Evolutionary conservation across 2,888 invertebrate species (phyloP), one percentile per base, ranked within the genome.

Genomic region (Agriopis marginaria): DNA sequence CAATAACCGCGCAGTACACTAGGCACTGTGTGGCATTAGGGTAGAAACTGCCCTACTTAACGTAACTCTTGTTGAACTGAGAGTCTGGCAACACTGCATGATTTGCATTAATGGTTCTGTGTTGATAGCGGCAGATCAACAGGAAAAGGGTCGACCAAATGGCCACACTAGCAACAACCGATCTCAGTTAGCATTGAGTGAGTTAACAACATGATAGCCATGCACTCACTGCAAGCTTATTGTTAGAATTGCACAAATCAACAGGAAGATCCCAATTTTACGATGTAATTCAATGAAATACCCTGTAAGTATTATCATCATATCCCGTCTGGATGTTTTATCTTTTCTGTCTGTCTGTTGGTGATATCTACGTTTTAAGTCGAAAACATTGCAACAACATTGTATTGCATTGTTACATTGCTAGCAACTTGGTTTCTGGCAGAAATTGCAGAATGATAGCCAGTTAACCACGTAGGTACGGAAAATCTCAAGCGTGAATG

Each of bases 1-100:
- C 60, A 60, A 60, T 60, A 60, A 40, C 14, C 14, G 49, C 49
- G 39, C 42, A 14, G n/a, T 23, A 50, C 10, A 12, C 32, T 23
- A 17, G 8, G 59, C 32, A 5, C 1, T 14, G 32, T 12, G 9
- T 32, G 45, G 39, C 49, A 60, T 14, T 60, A 40, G 39, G 59
- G 47, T 14, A 39, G 32, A 49, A 47, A 47, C 9, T 32, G 32
- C 11, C 8, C 17, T 12, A 45, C 3, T 45, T 11, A 32, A 23
- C 11, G 51, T n/a, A n/a, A 14, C 11, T 6, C 2, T 11, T 44
- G 8, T 45, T n/a, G 1, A 7, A 45, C 3, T 17, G 1, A 45
- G 45, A 23, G 12, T n/a, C 23, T 45, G 44, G 45, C 58, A 56
- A 17, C 17, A 54, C 40, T 8, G 8, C 12, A n/a, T 2, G 54